Evolutionary conservation across 2,113 vertebrate species (phyloP).

Genomic region (Mormyrus iriodes): DNA sequence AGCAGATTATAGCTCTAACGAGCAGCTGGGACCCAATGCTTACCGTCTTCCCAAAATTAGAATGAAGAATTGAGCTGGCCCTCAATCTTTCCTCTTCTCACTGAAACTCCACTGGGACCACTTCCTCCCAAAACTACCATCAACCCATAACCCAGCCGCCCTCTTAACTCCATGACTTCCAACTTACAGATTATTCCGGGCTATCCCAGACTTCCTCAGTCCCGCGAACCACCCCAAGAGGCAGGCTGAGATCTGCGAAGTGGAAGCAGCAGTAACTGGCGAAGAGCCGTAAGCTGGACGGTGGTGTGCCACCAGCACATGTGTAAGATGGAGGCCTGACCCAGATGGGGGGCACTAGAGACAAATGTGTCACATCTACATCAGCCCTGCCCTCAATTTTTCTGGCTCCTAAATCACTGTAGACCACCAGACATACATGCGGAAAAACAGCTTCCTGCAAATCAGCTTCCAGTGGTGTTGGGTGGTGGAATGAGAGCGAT

Average conservation of each 20-base stretch:
- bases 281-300: not conserved
- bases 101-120: not conserved
- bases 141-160: not conserved
- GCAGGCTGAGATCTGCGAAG: not conserved
- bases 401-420: not conserved
- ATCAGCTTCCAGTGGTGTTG: not conserved
- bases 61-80: not conserved
- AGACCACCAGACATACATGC: not conserved
- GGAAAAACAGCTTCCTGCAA: not conserved
- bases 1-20: not conserved
- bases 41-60: slow-evolving; percentile 7
- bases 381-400: not conserved
- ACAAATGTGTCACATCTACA: not conserved
- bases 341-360: slow-evolving; percentile 1
- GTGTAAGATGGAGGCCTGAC: not conserved
- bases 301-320: not conserved
- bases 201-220: not conserved
- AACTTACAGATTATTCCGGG: not conserved
- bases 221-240: not conserved
- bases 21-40: not conserved
- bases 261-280: not conserved
- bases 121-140: slow-evolving; percentile 1
- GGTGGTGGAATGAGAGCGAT: not conserved
- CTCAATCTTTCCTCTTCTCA: not conserved
- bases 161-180: slow-evolving; percentile 2